phyloP scores from a whole-genome alignment of 1,140 invertebrate genomes.

The Copidosoma floridanum region DNA sequence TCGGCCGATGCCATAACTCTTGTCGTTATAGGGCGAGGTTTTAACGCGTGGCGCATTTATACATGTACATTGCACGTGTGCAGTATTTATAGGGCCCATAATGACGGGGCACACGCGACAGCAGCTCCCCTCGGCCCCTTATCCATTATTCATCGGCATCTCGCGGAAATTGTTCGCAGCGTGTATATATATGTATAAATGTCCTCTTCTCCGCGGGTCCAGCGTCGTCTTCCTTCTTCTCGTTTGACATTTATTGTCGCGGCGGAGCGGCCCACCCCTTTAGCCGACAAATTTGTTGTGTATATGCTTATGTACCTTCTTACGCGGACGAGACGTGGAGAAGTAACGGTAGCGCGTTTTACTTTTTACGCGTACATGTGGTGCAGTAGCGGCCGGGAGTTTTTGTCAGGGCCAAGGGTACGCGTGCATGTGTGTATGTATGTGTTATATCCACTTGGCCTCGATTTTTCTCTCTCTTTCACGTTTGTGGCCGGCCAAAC shows the following conservation, averaged over 20 bases:
- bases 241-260: conserved; percentile 5
- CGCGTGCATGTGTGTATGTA: no score
- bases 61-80: no score
- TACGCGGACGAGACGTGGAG: background rate
- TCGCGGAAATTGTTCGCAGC: background rate
- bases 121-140: no score
- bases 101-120: conserved; percentile 26
- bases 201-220: no score
- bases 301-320: no score
- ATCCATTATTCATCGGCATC: conserved; percentile 28
- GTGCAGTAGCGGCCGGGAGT: no score
- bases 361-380: background rate
- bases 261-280: background rate
- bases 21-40: no score
- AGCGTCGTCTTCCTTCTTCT: no score
- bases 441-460: background rate
- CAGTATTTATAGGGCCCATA: no score
- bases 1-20: no score
- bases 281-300: background rate
- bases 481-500: background rate
- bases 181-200: background rate
- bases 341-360: conserved; percentile 9
- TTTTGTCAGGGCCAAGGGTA: no score
- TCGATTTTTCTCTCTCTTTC: conserved; percentile 5
- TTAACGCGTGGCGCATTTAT: no score